phyloP scores from a whole-genome alignment of 2,113 vertebrate species.

The Carettochelys insculpta region DNA sequence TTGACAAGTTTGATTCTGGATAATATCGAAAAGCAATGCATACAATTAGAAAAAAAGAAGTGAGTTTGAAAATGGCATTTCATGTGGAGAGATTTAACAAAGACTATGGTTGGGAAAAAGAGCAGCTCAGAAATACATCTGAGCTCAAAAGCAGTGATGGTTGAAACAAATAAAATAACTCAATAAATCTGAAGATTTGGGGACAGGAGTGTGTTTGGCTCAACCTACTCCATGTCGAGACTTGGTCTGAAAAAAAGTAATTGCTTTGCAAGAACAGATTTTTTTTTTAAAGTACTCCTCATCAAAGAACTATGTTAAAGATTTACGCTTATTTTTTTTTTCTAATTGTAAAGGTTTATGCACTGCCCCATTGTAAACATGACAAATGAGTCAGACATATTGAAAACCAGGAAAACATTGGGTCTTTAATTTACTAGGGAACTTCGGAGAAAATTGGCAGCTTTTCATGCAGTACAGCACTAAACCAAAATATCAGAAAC shows the following conservation, averaged over 20 bases:
- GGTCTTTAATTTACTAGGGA: not conserved
- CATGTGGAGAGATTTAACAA: not conserved
- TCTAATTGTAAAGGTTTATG: not conserved
- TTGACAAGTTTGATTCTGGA: not conserved
- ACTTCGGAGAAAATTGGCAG: not conserved
- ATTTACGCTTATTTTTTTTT: not conserved
- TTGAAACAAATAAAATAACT: not conserved
- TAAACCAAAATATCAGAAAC: slow-evolving; percentile 24
- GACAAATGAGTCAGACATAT: not conserved
- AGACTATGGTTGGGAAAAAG: not conserved
- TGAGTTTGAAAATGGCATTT: not conserved
- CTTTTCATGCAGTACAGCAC: slow-evolving; percentile 32
- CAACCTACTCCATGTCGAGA: not conserved
- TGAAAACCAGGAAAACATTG: not conserved
- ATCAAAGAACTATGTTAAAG: not conserved
- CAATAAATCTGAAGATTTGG: not conserved
- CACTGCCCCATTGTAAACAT: slow-evolving; percentile 27
- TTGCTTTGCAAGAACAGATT: not conserved
- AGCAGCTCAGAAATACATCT: not conserved
- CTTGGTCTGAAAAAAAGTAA: not conserved
- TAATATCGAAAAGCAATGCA: not conserved
- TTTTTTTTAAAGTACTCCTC: not conserved
- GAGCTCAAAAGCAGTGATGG: not conserved
- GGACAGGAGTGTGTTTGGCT: not conserved
- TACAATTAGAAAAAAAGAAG: not conserved